Evolutionary conservation across 2,113 vertebrate genomes (phyloP).

Genomic region (Laticauda laticaudata): DNA sequence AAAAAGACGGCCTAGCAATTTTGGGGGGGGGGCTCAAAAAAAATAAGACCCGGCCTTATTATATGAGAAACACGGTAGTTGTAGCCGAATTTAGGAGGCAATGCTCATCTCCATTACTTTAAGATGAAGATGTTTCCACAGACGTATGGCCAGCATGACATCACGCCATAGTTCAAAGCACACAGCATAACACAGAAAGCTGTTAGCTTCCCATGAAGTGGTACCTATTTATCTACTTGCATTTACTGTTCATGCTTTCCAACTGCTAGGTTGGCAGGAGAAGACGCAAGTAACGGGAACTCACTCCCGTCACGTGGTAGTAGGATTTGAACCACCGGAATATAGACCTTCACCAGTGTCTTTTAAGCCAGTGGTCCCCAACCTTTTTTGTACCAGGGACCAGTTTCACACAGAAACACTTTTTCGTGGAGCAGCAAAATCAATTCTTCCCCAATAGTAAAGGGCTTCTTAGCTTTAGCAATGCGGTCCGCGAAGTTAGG

Average conservation of each 20-base stretch:
- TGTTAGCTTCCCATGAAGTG: not conserved
- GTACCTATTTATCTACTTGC: not conserved
- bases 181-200: not conserved
- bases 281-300: too few species aligned
- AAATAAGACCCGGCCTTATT: too few species aligned
- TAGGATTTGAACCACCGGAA: not conserved
- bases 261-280: too few species aligned
- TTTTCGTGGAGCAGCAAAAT: too few species aligned
- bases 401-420: too few species aligned
- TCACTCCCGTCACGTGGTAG: not conserved
- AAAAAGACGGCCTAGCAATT: too few species aligned
- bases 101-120: not conserved
- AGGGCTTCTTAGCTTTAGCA: too few species aligned
- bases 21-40: too few species aligned
- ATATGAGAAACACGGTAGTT: not conserved
- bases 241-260: too few species aligned
- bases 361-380: not conserved
- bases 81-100: not conserved
- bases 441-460: too few species aligned
- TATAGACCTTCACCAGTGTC: not conserved
- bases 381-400: too few species aligned
- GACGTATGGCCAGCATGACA: not conserved
- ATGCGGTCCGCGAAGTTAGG: too few species aligned
- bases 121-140: not conserved
- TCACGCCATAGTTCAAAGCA: not conserved